Evolutionary conservation across 2,113 vertebrate species (phyloP).

Genomic region (Amblyornis subalaris): DNA sequence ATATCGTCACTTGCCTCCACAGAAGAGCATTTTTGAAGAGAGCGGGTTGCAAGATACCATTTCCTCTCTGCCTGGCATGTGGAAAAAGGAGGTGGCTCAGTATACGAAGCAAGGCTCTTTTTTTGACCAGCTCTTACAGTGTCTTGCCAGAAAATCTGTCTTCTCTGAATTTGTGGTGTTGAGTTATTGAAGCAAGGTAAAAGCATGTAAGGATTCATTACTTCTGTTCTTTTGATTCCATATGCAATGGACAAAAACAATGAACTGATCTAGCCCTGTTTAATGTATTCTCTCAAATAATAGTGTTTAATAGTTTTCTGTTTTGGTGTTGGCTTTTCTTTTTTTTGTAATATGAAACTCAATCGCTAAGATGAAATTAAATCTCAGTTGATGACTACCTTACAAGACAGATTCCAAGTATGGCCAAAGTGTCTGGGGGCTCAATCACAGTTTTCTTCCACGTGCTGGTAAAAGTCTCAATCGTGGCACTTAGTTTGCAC

Average conservation of each 20-base stretch:
- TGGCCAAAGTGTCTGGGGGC: rapidly evolving
- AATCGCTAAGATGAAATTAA: neutral
- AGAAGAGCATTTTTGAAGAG: neutral
- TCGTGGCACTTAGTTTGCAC: neutral
- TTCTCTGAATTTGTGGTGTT: neutral
- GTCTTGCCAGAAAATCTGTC: neutral
- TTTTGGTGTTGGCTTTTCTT: neutral
- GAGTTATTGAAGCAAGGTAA: neutral
- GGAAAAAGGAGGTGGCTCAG: neutral
- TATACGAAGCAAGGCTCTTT: neutral
- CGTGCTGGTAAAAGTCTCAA: neutral
- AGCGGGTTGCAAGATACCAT: neutral
- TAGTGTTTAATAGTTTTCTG: neutral
- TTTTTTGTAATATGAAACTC: neutral
- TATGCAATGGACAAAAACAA: neutral
- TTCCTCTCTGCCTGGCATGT: rapidly evolving
- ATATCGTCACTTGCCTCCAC: neutral
- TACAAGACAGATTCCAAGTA: neutral
- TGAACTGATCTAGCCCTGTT: neutral
- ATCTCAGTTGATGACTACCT: neutral
- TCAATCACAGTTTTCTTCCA: neutral
- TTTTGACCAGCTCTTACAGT: neutral
- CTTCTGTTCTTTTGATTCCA: neutral
- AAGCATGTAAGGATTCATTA: neutral
- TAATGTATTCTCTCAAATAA: neutral